Conservation (phyloP, 2,797 vertebrate species). For the Catostomus latipinnis region DNA sequence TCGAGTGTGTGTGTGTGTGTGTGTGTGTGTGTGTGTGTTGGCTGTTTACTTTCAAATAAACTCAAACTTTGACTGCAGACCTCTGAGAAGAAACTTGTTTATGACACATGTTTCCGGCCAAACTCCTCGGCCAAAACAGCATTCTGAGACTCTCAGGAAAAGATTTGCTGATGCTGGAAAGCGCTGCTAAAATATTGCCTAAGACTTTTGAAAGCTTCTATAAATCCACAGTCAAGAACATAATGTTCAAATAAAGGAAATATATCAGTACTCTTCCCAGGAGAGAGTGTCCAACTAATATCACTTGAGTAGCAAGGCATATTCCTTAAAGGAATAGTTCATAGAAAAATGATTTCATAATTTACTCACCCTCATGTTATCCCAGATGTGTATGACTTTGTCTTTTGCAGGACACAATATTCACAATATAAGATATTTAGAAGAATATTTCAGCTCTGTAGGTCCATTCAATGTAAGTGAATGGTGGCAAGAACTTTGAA, state of each 20-base stretch:
- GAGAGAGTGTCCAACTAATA: neutral
- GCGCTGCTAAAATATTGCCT: neutral
- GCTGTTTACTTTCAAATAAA: neutral
- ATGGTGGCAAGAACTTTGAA: too few relatives aligned
- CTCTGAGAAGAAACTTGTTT: neutral
- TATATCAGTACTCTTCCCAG: neutral
- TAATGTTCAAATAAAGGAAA: neutral
- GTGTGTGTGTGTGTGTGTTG: neutral
- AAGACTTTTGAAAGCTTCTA: neutral
- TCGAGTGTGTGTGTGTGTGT: neutral
- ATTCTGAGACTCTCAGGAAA: neutral
- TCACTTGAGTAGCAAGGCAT: too few relatives aligned
- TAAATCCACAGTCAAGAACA: neutral
- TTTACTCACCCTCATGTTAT: too few relatives aligned
- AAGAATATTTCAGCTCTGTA: too few relatives aligned
- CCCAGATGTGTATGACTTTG: too few relatives aligned
- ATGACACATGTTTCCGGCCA: neutral
- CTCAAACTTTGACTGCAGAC: neutral
- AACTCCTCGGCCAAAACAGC: neutral
- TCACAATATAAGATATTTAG: too few relatives aligned
- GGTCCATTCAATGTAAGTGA: too few relatives aligned
- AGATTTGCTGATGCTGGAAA: constrained; percentile 26
- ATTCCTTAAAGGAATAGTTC: too few relatives aligned
- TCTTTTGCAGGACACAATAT: too few relatives aligned
- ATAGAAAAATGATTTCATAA: too few relatives aligned